phyloP scores from a whole-genome alignment of 1,140 invertebrate species.

The Drosophila carrolli region DNA sequence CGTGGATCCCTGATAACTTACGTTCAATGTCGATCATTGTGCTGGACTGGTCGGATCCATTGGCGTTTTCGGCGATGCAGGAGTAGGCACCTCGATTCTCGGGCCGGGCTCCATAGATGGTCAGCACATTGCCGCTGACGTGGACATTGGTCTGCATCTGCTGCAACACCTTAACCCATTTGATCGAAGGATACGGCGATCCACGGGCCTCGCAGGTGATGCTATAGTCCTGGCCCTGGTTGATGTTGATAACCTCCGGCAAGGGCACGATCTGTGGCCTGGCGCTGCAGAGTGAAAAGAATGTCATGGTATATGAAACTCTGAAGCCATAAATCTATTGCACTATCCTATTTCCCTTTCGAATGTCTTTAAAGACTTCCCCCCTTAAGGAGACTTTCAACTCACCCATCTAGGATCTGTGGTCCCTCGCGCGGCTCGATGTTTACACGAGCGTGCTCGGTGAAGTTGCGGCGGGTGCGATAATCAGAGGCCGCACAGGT shows the following conservation, averaged over 20 bases:
- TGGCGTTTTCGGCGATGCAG: constrained; percentile 88
- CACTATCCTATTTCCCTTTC: no score
- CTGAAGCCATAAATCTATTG: background rate
- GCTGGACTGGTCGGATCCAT: constrained; percentile 87
- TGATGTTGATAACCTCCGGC: constrained; percentile 89
- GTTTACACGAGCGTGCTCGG: constrained; percentile 63
- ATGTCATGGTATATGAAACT: background rate
- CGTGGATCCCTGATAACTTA: constrained; percentile 85
- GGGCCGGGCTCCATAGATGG: constrained; percentile 89
- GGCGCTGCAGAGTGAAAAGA: constrained; percentile 54
- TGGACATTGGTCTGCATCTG: constrained; percentile 87
- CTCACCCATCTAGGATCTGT: constrained; percentile 43
- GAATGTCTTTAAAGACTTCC: no score
- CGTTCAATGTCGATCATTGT: constrained; percentile 94
- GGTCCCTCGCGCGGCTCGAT: constrained; percentile 55
- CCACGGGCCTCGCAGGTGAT: constrained; percentile 91
- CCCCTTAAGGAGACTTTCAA: background rate
- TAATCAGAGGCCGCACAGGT: constrained; percentile 87
- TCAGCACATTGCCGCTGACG: constrained; percentile 89
- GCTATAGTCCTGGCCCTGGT: constrained; percentile 91
- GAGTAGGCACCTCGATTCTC: constrained; percentile 92
- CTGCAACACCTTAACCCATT: constrained; percentile 91
- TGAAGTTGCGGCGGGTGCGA: constrained; percentile 72
- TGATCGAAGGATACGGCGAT: constrained; percentile 89
- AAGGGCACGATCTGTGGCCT: constrained; percentile 87